These are phyloP conservation scores for Ernsta delagoae DNA, from an alignment of 2,888 invertebrate genomes.

Conservation along the genomic window DNA sequence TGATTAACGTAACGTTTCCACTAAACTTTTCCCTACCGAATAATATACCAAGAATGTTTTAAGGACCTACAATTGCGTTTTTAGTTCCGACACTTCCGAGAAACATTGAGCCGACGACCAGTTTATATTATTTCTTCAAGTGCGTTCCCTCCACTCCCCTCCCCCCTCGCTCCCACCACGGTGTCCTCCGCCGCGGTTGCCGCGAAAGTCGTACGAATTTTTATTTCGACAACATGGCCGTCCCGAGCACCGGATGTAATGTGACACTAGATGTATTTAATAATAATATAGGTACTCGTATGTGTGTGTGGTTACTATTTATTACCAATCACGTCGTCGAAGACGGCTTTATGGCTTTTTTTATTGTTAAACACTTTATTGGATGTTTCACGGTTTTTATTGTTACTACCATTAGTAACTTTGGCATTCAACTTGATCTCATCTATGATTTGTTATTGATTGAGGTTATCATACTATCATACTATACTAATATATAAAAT, in stretches of 20 bases:
- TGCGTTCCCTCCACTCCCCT: background rate
- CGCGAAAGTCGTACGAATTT: slow-evolving; percentile 28
- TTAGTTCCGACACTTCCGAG: background rate
- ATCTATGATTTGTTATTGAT: background rate
- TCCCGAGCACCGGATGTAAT: slow-evolving; percentile 13
- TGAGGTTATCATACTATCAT: too few relatives aligned
- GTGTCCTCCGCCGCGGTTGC: slow-evolving; percentile 17
- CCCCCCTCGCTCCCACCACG: background rate
- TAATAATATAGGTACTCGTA: too few relatives aligned
- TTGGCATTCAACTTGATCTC: background rate
- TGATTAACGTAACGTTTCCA: background rate
- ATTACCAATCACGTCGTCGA: background rate
- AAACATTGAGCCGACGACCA: background rate
- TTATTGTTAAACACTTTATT: slow-evolving; percentile 7
- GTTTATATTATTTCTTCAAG: slow-evolving; percentile 1
- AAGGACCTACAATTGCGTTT: background rate
- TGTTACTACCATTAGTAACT: background rate
- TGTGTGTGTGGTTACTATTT: background rate
- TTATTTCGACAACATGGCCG: slow-evolving; percentile 31
- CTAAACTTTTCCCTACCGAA: background rate
- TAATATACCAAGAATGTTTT: background rate
- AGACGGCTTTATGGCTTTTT: slow-evolving; percentile 3
- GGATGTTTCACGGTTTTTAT: background rate
- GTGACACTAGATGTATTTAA: slow-evolving; percentile 10
- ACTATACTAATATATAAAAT: too few relatives aligned